phyloP scores from a whole-genome alignment of 1,140 invertebrate species.

The Drosophila quadrilineata region DNA sequence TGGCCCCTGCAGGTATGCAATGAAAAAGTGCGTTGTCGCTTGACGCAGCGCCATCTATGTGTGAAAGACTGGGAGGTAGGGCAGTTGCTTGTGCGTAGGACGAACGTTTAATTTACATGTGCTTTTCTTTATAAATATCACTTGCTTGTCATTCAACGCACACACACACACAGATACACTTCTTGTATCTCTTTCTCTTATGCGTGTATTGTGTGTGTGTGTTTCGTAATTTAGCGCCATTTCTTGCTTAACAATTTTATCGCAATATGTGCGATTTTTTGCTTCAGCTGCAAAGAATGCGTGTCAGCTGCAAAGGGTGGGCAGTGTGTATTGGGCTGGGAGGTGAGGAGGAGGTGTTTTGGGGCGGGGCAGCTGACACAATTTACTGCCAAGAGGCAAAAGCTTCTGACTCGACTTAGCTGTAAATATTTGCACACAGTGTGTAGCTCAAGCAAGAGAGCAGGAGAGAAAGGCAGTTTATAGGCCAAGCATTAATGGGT shows the following conservation, averaged over 20 bases:
- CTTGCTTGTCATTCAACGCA: conserved; percentile 26
- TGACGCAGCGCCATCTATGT: background rate
- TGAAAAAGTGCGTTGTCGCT: conserved; percentile 65
- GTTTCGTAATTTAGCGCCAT: conserved; percentile 65
- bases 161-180: background rate
- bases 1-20: conserved; percentile 72
- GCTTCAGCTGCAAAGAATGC: background rate
- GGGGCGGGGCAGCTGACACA: conserved; percentile 11
- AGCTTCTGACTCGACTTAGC: conserved; percentile 20
- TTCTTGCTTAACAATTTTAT: conserved; percentile 75
- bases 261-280: conserved; percentile 14
- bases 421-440: conserved; percentile 42
- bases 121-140: conserved; percentile 35
- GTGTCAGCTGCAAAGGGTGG: background rate
- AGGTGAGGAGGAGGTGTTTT: background rate
- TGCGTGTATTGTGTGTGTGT: conserved; percentile 29
- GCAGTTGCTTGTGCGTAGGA: conserved; percentile 14
- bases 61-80: too few species aligned
- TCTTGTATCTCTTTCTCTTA: background rate
- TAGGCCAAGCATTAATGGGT: too few species aligned
- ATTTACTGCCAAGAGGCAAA: conserved; percentile 40
- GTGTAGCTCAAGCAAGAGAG: too few species aligned
- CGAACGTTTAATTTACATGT: too few species aligned
- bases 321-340: background rate
- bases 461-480: too few species aligned